Conservation (phyloP, 2,113 vertebrate species). For the Apodemus sylvaticus region DNA sequence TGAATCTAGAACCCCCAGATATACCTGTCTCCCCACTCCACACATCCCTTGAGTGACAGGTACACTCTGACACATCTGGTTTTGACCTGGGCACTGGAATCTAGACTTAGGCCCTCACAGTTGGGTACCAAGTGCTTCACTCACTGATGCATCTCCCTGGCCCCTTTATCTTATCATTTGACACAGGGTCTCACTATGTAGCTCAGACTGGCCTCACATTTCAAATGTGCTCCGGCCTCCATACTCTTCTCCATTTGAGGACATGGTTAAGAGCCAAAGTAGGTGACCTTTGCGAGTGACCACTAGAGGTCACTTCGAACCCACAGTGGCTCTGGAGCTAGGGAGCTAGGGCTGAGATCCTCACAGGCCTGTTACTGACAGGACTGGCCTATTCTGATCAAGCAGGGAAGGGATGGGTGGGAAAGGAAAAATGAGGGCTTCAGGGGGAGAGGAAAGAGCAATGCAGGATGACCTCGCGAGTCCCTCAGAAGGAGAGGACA, state of each 20-base stretch:
- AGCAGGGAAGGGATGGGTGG: background rate
- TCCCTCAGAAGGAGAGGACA: background rate
- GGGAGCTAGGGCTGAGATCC: background rate
- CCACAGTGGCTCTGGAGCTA: background rate
- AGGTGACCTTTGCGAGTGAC: conserved; percentile 24
- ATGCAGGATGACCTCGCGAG: background rate
- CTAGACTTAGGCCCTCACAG: background rate
- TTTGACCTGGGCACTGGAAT: background rate
- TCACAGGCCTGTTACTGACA: background rate
- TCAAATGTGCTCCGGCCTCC: background rate
- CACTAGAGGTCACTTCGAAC: conserved; percentile 77
- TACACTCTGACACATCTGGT: background rate
- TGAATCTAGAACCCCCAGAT: background rate
- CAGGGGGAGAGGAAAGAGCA: background rate
- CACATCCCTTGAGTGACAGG: background rate
- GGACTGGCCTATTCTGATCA: background rate
- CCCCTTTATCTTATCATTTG: background rate
- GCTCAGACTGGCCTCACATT: background rate
- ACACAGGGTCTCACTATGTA: background rate
- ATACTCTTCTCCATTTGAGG: background rate
- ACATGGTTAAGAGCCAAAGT: background rate
- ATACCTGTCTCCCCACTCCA: background rate
- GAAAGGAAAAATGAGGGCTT: too few species aligned
- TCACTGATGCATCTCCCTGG: background rate
- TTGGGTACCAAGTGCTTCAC: background rate